Evolutionary conservation across 2,888 invertebrate genomes (phyloP).

Genomic region (Matsumyia berberina): DNA sequence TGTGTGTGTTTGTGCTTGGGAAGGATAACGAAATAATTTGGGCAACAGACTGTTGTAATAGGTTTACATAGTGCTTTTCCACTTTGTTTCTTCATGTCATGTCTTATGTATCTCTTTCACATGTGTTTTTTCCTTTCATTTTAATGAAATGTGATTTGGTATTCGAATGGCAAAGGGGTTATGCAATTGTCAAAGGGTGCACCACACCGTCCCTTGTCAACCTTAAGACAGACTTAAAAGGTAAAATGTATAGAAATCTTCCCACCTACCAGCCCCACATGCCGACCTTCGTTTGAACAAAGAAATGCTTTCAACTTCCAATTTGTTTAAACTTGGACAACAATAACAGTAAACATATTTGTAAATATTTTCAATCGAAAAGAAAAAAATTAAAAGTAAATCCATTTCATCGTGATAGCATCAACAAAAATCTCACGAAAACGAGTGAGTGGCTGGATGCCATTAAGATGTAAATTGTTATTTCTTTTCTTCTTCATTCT

Average conservation of each 20-base stretch:
- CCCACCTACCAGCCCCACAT: neutral
- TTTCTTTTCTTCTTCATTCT: neutral
- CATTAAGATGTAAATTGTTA: slow-evolving; percentile 25
- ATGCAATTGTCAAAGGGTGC: neutral
- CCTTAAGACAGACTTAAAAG: neutral
- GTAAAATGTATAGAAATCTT: neutral
- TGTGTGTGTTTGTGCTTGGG: slow-evolving; percentile 18
- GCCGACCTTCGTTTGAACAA: slow-evolving; percentile 3
- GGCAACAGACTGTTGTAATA: slow-evolving; percentile 53
- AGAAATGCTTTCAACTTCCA: slow-evolving; percentile 17
- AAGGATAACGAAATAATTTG: slow-evolving; percentile 28
- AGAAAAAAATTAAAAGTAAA: neutral
- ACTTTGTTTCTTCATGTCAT: neutral
- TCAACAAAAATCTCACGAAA: slow-evolving; percentile 12
- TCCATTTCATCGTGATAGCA: slow-evolving; percentile 2
- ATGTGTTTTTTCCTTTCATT: neutral
- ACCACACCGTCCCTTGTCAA: neutral
- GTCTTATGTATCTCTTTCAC: neutral
- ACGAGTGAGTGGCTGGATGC: slow-evolving; percentile 8
- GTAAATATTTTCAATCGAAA: neutral
- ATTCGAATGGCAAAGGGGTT: neutral
- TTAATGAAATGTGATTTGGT: neutral
- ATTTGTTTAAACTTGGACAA: neutral
- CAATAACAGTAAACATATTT: neutral
- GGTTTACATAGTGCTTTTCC: slow-evolving; percentile 25